Base-by-base conservation (phyloP, 2,113 vertebrate species). In the Muscicapa adusta region DNA sequence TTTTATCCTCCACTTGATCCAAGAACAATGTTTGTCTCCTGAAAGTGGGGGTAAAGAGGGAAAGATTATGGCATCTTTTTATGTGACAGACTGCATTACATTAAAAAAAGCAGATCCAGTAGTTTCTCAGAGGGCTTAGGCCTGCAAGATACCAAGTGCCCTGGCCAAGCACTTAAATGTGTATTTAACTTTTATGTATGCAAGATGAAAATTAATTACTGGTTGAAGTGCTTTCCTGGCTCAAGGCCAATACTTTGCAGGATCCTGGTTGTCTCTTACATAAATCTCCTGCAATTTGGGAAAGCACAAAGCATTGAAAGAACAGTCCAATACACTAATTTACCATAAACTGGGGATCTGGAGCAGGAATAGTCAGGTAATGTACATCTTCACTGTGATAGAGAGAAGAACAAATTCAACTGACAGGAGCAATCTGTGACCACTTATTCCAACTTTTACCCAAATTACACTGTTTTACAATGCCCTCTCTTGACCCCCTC, bases 171-270 rank as follows among this genome's bases (percentile, higher is more conserved):
- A 89, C 91, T 96, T 89, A 89, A 88, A 94, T 0, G 13, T 40
- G 2, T 61, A 84, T 94, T 96, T 96, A 92, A 85, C 92, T 94
- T 95, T 96, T 96, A 96, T 84, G 81, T 33, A 78, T 86, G 91
- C 80, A 91, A 89, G 93, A 60, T 92, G 85, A 77, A 96, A 96
- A 92, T 87, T 95, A 96, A 97, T 94, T 93, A 94, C 76, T 66
- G 61, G 68, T 45, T 96, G 85, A 96, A 97, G 92, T 95, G 93
- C 88, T 97, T 93, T 94, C 48, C 72, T 96, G 96, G 95, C 85
- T 56, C 47, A 86, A 74, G 56, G 78, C 96, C 96, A 96, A 71
- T 5, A 9, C n/a, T 73, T 94, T 65, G 53, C 93, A 86, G 53
- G 82, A 93, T 68, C 6, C 12, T 88, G 89, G 57, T 63, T 0